Evolutionary conservation across 2,888 invertebrate species (phyloP).

Genomic region (Cheilosia soror): DNA sequence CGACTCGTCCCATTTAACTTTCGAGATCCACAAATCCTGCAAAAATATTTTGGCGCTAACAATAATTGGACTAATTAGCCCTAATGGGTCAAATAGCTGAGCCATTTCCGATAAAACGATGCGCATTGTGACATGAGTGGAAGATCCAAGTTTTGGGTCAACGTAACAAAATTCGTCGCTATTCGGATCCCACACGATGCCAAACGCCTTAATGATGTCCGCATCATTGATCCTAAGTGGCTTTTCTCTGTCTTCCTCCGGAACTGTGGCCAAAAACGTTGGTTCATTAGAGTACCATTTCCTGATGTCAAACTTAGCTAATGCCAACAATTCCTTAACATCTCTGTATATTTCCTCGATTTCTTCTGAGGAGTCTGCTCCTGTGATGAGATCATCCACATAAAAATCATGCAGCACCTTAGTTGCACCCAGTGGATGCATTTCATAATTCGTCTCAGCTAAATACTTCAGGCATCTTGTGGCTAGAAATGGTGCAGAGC

Average conservation of each 20-base stretch:
- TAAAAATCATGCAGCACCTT: too few relatives aligned
- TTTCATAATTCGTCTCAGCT: not conserved
- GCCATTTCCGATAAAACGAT: constrained; percentile 47
- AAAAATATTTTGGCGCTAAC: constrained; percentile 41
- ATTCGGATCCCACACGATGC: constrained; percentile 5
- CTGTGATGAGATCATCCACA: constrained; percentile 1
- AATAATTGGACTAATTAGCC: constrained; percentile 37
- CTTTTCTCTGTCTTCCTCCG: not conserved
- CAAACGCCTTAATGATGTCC: constrained; percentile 29
- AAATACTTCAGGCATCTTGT: not conserved
- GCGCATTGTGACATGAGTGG: constrained; percentile 17
- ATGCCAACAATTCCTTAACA: not conserved
- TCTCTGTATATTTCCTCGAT: constrained; percentile 3
- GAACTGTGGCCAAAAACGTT: constrained; percentile 6
- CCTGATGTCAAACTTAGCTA: constrained; percentile 1
- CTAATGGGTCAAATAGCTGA: constrained; percentile 50
- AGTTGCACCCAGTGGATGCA: too few relatives aligned
- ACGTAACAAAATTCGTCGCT: constrained; percentile 16
- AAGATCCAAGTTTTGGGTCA: not conserved
- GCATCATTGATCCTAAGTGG: constrained; percentile 25
- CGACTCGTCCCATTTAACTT: constrained; percentile 44
- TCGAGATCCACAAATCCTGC: constrained; percentile 47
- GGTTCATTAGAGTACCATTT: constrained; percentile 21
- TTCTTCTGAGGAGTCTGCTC: constrained; percentile 1
- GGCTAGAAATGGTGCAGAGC: not conserved